These are phyloP conservation scores for Cossypha niveicapilla DNA, from an alignment of 2,797 vertebrate species.

Conservation along the genomic window DNA sequence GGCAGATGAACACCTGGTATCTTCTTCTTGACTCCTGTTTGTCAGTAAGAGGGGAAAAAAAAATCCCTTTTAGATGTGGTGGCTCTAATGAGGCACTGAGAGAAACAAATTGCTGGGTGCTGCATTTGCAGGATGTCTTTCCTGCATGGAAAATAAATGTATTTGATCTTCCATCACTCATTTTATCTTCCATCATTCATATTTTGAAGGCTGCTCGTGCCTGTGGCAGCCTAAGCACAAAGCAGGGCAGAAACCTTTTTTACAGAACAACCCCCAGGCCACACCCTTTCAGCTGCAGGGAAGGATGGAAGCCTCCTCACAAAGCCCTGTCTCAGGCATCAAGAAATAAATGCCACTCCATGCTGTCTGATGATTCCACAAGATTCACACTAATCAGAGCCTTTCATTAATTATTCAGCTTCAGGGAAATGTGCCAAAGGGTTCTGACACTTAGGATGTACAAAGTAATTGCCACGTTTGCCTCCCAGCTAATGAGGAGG, in stretches of 20 bases:
- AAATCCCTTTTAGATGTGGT: neutral
- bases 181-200: neutral
- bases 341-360: neutral
- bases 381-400: neutral
- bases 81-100: neutral
- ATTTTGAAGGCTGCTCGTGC: neutral
- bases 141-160: neutral
- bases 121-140: neutral
- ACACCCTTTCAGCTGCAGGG: neutral
- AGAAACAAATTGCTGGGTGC: neutral
- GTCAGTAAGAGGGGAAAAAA: neutral
- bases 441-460: neutral
- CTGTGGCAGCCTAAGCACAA: neutral
- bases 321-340: neutral
- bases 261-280: neutral
- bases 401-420: constrained; percentile 34
- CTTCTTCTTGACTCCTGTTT: neutral
- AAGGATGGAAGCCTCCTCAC: neutral
- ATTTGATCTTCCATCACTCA: neutral
- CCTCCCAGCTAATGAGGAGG: neutral
- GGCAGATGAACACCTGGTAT: neutral
- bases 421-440: neutral
- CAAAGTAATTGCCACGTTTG: neutral
- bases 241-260: neutral
- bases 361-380: neutral